Evolutionary conservation across 1,140 invertebrate species (phyloP), one percentile per base, ranked within the genome.

Genomic region (Hylaeus volcanicus): DNA sequence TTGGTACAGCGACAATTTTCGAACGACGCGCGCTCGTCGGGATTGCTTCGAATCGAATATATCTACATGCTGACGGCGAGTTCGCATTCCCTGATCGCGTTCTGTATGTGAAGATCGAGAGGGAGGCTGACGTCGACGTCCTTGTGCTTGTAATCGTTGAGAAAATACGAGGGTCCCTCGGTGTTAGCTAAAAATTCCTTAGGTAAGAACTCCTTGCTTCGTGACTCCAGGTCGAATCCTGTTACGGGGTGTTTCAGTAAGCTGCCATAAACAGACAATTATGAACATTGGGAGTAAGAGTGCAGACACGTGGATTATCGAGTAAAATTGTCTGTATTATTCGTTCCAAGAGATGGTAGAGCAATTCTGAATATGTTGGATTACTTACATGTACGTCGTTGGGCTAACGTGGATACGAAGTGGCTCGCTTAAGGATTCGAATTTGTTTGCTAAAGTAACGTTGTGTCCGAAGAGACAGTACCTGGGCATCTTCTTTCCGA

Each of bases 381-480:
- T 53, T 73, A 95, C 96, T 96, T 95, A 99, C 98, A 96, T 94
- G 91, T 97, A 96, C 43, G 98, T 98, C 6, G 97, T 98, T 4
- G 98, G 98, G 91, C 98, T 99, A 85, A 99, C 95, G 91, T 99
- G 98, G 88, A 98, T 97, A 91, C 95, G 95, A 71, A 98, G 94
- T 0, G 98, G 97, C 92, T 98, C 97, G 74, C 98, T 98, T 53
- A 96, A 95, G 0, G 98, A 98, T 93, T 99, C 98, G 89, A 99
- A 98, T 94, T 98, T 98, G 93, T 98, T 99, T 41, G 98, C 98
- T 64, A 99, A 94, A 1, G 98, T 98, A 12, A 98, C 98, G 89
- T 98, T 98, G 92, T 98, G 97, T 1, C 97, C 97, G 87, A 98
- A 98, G 37, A 98, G 95, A 89, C 97, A 98, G 88, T 98, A 98